These are phyloP conservation scores for Xestia xanthographa DNA, from an alignment of 2,888 invertebrate species.

Conservation along the genomic window DNA sequence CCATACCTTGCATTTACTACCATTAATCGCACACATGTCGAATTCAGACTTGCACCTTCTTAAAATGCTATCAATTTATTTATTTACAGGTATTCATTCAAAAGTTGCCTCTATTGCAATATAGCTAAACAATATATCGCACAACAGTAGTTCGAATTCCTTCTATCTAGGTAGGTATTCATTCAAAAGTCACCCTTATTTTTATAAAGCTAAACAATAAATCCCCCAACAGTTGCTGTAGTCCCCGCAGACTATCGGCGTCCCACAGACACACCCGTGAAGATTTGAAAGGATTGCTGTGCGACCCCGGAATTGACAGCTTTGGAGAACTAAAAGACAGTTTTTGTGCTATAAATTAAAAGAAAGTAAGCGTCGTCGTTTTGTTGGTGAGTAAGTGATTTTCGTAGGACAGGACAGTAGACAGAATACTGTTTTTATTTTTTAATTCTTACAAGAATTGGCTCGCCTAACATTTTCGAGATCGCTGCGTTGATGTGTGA, in stretches of 20 bases:
- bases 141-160: conserved; percentile 38
- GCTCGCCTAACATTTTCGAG: neutral
- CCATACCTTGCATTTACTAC: neutral
- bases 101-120: conserved; percentile 7
- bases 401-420: too few species aligned
- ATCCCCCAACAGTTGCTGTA: conserved; percentile 45
- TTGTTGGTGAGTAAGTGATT: neutral
- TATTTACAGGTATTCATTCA: neutral
- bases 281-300: conserved; percentile 70
- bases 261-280: conserved; percentile 65
- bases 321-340: conserved; percentile 35
- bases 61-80: neutral
- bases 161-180: conserved; percentile 6
- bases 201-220: conserved; percentile 38
- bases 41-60: neutral
- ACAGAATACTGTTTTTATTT: neutral
- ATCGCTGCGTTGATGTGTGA: neutral
- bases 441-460: neutral
- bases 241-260: conserved; percentile 67
- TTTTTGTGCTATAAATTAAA: conserved; percentile 25
- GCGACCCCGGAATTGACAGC: conserved; percentile 49
- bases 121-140: conserved; percentile 46
- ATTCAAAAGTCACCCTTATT: conserved; percentile 13
- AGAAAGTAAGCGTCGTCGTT: neutral
- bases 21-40: neutral